Evolutionary conservation across 2,888 invertebrate genomes (phyloP), one percentile per base, ranked within the genome.

Genomic region (Cyaniris semiargus): DNA sequence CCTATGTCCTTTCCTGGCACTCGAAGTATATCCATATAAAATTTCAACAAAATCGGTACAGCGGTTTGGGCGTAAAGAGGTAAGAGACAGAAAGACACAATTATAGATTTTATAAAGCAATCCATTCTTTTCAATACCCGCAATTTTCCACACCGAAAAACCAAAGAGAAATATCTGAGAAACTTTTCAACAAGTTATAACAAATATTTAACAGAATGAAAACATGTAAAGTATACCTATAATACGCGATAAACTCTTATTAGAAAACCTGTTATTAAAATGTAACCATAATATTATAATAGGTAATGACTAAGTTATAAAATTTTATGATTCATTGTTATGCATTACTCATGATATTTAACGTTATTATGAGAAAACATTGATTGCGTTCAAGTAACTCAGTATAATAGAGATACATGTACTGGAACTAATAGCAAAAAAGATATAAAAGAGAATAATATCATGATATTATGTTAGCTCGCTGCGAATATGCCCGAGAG

Each of bases 271-370:
- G 60, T 60, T 60, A 23, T 60, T 60, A 60, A 23, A 60, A 58
- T 21, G 60, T 23, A 60, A 23, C 23, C 23, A 18, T 18, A 53
- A 53, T 53, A 60, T 60, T 53, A 60, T 60, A 60, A 60, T 60
- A 60, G 60, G 60, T 23, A 60, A 23, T 60, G 60, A 60, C 58
- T 60, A 60, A 60, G 58, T 23, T 60, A 60, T 60, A 23, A 13
- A 60, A 60, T 60, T 60, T 21, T 23, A 21, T 60, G 60, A 60
- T 13, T 60, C 60, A 60, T 60, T 60, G 60, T 23, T 23, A 10
- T 10, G n/a, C 1, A 58, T 60, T 60, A 60, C 60, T 60, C 60
- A 23, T 60, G 60, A 60, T 21, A 60, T 60, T 60, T 60, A 23
- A 60, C 23, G 23, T 60, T 23, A 60, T 60, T 21, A 58, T 58